phyloP scores from a whole-genome alignment of 2,888 invertebrate species.

The Pristionchus mayeri region DNA sequence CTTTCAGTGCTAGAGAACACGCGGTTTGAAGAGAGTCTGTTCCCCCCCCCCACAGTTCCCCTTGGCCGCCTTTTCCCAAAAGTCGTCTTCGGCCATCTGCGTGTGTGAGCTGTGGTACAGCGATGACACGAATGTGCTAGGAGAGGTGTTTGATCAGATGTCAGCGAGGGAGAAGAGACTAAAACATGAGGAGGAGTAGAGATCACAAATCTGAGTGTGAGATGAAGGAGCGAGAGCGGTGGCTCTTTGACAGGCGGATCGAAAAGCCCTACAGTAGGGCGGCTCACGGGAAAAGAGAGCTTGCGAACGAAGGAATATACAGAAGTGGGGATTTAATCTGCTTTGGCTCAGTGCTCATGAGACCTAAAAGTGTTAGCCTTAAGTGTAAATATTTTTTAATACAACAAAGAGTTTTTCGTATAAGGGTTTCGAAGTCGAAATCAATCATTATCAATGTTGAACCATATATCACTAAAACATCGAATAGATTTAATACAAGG shows the following conservation, averaged over 20 bases:
- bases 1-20: neutral
- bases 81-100: conserved; percentile 21
- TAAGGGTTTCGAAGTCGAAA: too few relatives aligned
- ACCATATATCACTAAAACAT: too few relatives aligned
- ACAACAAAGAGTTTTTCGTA: too few relatives aligned
- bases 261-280: neutral
- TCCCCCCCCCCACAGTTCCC: neutral
- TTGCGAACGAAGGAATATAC: too few relatives aligned
- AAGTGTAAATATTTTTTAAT: too few relatives aligned
- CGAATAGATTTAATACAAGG: too few relatives aligned
- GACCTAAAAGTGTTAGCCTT: too few relatives aligned
- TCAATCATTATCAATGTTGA: too few relatives aligned
- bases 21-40: neutral
- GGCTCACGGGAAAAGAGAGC: conserved; percentile 12
- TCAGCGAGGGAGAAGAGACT: conserved; percentile 3
- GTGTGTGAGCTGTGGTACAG: neutral
- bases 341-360: too few relatives aligned
- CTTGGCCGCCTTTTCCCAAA: neutral
- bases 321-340: too few relatives aligned
- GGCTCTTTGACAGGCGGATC: neutral
- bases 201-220: conserved; percentile 40
- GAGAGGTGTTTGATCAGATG: conserved; percentile 44
- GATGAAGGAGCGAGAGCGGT: neutral
- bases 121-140: conserved; percentile 9
- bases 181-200: conserved; percentile 20